Base-by-base conservation (phyloP, 2,797 vertebrate species). In the Phrynocephalus guinanensis region DNA sequence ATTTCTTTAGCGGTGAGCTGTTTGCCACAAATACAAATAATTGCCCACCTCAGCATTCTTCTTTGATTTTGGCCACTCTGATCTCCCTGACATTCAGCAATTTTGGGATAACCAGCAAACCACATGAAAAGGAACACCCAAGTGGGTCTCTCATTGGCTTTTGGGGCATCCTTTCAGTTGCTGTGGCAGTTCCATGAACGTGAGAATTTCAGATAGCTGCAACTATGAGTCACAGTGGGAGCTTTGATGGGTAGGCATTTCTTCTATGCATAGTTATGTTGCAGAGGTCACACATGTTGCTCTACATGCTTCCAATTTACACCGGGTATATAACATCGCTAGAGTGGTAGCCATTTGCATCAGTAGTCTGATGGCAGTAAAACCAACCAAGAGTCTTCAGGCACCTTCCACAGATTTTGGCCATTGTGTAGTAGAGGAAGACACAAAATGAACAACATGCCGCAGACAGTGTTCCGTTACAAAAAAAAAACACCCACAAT, bases 21-120 rank as follows among this genome's bases (percentile, higher is more conserved):
- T 87, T 91, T 89, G 63, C 52, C 84, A 24, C 73, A 81, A 8
- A 68, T 82, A 60, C 85, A 8, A 88, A 78, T 56, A 92, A 87
- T 85, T 87, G 56, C 10, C 10, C 86, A 92, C 8, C 63, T 88
- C 48, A 80, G 38, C 1, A 13, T 89, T 92, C 50, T 76, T 80
- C 22, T 70, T 80, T 87, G 79, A 10, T 88, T 13, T 67, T 92
- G 30, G 24, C 9, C 78, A 72, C 90, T 89, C 77, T 86, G 48
- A 90, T 84, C 71, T 79, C 24, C 5, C 82, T 91, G 84, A 84
- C 26, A 75, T 20, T 67, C 3, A 60, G 70, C n/a, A 78, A n/a
- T 87, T 24, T 91, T 44, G 33, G 8, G 77, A 83, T 63, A 90
- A 90, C 85, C 8, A 91, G 82, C 13, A 89, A 93, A 91, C 33